Base-by-base conservation (phyloP, 2,888 invertebrate species). In the Eupithecia pulchellata region DNA sequence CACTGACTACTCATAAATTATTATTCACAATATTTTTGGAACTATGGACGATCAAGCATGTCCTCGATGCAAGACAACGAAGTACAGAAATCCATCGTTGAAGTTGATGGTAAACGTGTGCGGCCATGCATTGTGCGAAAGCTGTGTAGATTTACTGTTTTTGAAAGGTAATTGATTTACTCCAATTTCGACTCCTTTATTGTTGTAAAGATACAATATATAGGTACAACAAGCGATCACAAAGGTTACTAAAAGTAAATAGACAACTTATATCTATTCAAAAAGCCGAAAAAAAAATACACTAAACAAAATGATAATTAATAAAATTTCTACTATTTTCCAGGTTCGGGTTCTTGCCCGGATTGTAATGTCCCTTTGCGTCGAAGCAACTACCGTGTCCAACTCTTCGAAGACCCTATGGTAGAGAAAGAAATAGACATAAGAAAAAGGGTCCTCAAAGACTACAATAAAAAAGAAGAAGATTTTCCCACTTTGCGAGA, bases 361-460 rank as follows among this genome's bases (percentile, higher is more conserved):
- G 98, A 99, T 86, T 99, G 99, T 91, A 96, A 97, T 85, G 97
- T 98, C 25, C 97, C 98, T 0, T 91, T 99, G 29, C 95, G 98
- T 2, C 95, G 99, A 79, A 97, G 96, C 82, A 98, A 98, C 86
- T 99, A 98, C 86, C 95, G 99, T 66, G 96, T 99, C 6, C 99
- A 99, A 86, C 93, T 99, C 25, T 99, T 99, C 86, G 99, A 99
- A 94, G 99, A 99, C 93, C 95, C 99, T 0, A 95, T 96, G 92
- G 98, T 99, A 0, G 99, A 99, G 90, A 99, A 99, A 88, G 99
- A 99, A 95, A 97, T 99, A 11, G 99, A 99, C 84, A 98, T 99
- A 75, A 95, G 99, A 36, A 97, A 97, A 86, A 95, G 97, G 78
- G 96, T 99, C 29, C 91, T 99, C 14, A 96, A 97, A 79, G 98